Conservation (phyloP, 2,113 vertebrate species). For the Mixornis gularis region DNA sequence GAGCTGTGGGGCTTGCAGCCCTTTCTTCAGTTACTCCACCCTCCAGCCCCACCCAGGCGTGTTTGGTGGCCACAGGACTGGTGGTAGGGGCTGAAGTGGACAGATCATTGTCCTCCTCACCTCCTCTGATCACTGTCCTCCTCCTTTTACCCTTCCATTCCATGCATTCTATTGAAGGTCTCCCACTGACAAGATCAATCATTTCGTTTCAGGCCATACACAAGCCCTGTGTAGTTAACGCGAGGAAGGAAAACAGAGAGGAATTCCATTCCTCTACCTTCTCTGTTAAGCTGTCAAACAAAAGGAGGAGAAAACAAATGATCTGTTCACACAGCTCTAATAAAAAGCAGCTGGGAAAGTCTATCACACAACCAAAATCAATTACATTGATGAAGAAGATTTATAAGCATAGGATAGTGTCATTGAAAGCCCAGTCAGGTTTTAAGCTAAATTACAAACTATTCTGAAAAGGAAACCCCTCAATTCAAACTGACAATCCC, state of each 20-base stretch:
- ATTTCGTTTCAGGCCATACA: not conserved
- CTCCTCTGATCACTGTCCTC: too few species aligned
- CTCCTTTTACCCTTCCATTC: not conserved
- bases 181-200: not conserved
- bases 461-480: not conserved
- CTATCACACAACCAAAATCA: slow-evolving; percentile 2
- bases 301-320: not conserved
- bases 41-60: accelerated
- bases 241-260: not conserved
- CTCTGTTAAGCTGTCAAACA: not conserved
- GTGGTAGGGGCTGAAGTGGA: not conserved
- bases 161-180: not conserved
- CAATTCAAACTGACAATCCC: not conserved
- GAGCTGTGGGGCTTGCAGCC: not conserved
- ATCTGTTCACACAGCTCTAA: not conserved
- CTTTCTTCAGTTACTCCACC: not conserved
- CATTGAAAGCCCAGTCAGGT: not conserved
- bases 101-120: not conserved
- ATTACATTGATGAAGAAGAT: not conserved
- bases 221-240: not conserved
- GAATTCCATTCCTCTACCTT: not conserved
- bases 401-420: not conserved
- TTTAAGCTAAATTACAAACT: not conserved
- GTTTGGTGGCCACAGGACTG: not conserved
- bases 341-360: not conserved